Percentiles rank a stretch among this genome's conserved stretches.
These are phyloP conservation scores for Machimus rusticus DNA, from an alignment of 2,888 invertebrate genomes.

Conservation along the genomic window DNA sequence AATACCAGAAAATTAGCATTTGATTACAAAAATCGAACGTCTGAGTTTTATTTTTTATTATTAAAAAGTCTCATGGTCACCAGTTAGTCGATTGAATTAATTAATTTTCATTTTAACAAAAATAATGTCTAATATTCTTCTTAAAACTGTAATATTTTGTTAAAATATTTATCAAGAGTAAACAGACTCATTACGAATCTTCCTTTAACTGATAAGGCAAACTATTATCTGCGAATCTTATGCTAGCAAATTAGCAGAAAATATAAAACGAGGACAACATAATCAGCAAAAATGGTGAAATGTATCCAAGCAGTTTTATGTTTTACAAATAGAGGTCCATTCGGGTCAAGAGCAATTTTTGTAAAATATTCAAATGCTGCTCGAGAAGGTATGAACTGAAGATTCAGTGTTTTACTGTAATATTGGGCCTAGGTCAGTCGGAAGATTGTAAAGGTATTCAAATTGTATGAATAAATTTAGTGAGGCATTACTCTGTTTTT, in stretches of 20 bases:
- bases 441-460: neutral
- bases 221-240: neutral
- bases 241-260: neutral
- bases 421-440: neutral
- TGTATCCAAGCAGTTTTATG: neutral
- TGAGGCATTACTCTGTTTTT: neutral
- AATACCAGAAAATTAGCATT: neutral
- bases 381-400: neutral
- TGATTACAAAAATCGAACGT: neutral
- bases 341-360: neutral
- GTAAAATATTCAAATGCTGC: neutral
- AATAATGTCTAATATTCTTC: neutral
- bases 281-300: neutral
- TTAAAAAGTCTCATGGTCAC: neutral
- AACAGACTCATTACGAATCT: neutral
- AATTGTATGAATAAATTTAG: neutral
- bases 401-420: neutral
- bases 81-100: neutral
- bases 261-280: neutral
- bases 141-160: neutral
- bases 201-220: neutral
- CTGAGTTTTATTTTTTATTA: neutral
- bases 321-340: neutral
- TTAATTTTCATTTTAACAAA: neutral
- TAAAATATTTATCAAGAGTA: neutral